Conservation (phyloP, 2,113 vertebrate species). For the Pan paniscus region DNA sequence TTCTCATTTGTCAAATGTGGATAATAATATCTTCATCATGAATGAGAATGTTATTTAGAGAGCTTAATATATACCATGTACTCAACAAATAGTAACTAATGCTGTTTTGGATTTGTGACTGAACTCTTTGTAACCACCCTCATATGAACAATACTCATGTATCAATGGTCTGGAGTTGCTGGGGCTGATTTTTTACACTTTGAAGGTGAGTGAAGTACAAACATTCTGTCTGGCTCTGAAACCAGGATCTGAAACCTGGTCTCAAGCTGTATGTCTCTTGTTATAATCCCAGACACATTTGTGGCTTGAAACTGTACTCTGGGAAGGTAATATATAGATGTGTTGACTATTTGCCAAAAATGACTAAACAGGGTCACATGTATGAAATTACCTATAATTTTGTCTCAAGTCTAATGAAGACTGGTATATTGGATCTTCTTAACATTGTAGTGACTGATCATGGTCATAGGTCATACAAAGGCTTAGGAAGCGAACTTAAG, state of each 20-base stretch:
- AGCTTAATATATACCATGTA: not conserved
- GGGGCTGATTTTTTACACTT: not conserved
- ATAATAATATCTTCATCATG: not conserved
- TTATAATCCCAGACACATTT: not conserved
- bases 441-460: not conserved
- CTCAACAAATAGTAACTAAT: not conserved
- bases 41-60: not conserved
- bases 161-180: not conserved
- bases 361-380: not conserved
- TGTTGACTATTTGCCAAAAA: not conserved
- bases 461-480: not conserved
- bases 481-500: not conserved
- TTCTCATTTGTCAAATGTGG: not conserved
- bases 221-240: not conserved
- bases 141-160: not conserved
- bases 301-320: not conserved
- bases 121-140: not conserved
- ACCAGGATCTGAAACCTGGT: not conserved
- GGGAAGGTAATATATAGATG: not conserved
- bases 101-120: conserved; percentile 6
- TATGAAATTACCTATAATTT: not conserved
- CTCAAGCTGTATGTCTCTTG: not conserved
- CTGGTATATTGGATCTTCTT: not conserved
- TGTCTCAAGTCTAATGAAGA: not conserved
- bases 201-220: not conserved